Base-by-base conservation (phyloP, 2,113 vertebrate genomes). In the Ammospiza caudacuta region DNA sequence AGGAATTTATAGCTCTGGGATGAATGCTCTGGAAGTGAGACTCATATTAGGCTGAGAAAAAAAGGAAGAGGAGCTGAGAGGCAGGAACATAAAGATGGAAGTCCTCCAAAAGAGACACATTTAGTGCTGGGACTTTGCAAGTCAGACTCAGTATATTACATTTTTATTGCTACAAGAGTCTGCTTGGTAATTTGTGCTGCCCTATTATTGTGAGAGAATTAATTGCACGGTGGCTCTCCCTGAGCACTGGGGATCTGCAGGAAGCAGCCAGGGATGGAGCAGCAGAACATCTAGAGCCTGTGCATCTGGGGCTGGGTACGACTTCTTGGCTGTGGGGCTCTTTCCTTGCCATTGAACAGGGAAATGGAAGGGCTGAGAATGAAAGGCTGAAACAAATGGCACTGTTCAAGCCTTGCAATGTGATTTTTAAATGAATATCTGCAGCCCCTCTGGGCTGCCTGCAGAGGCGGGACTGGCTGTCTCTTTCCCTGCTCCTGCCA, bases 101-200 rank as follows among this genome's bases (percentile, higher is more conserved):
- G 69, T 72, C 28, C 93, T 96, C 79, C 68, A 86, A 61, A 90
- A 86, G 52, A 70, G 86, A 95, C 68, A 88, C 57, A 20, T 92
- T 93, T 94, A 94, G 79, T 83, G 79, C 67, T 0, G 1, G 61
- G 75, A 91, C 79, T 92, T 83, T 27, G 18, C 81, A 61, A 94
- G 85, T 74, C 67, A 80, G 61, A 95, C 82, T 95, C 74, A 47
- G 41, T 87, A 78, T 94, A 73, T 92, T 86, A 43, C 69, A 73
- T 72, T 86, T 95, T 94, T 85, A 91, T 92, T 95, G 91, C 94
- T 95, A 47, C 55, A 85, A 85, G 82, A 94, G 67, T 77, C 91
- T 95, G 90, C 91, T 94, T 46, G n/a, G 91, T 95, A 96, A 97
- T 93, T 91, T 88, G 85, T 87, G 81, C 89, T 91, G 91, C 82